Base-by-base conservation (phyloP, 1,140 invertebrate species). In the Drosophila rhopaloa region DNA sequence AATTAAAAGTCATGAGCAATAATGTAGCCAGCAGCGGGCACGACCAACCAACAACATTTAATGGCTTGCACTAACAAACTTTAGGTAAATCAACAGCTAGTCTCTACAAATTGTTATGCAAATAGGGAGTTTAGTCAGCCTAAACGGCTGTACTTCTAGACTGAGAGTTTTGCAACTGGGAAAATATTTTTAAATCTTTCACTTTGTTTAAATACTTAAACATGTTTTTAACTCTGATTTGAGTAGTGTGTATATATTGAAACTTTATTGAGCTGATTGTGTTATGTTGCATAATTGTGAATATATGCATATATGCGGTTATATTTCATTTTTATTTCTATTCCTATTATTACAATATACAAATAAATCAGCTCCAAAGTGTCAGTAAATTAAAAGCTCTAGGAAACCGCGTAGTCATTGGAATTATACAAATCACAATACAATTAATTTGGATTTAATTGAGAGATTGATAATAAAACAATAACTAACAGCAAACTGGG, bases 51-150 rank as follows among this genome's bases (percentile, higher is more conserved):
- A 24, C 37, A 76, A 51, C 54, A 60, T 43, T 76, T 59, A 66
- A 76, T 76, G 72, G 72, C 61, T 75, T 65, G 46, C 46, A 76
- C 47, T 59, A 43, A 35, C 54, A 24, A 41, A 60, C 32, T 53
- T 50, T 19, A 51, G 62, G 50, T 56, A 76, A 67, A 60, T 38
- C 48, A 32, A 55, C 57, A 54, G 10, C 48, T 50, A 51, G 40
- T 13, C n/a, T 41, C 65, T 61, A 77, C 75, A 77, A 77, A 77
- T 77, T 77, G 74, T 77, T 77, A 77, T 77, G 74, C 74, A 77
- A 77, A 77, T 77, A 53, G 54, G 19, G 11, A 43, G 43, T 68
- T 77, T 51, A 59, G 47, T 38, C 38, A 11, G n/a, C 37, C 47
- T 16, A 27, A 29, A 32, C 40, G 40, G 16, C 13, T 16, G 8